Evolutionary conservation across 1,140 invertebrate species (phyloP).

Genomic region (Halictus rubicundus): DNA sequence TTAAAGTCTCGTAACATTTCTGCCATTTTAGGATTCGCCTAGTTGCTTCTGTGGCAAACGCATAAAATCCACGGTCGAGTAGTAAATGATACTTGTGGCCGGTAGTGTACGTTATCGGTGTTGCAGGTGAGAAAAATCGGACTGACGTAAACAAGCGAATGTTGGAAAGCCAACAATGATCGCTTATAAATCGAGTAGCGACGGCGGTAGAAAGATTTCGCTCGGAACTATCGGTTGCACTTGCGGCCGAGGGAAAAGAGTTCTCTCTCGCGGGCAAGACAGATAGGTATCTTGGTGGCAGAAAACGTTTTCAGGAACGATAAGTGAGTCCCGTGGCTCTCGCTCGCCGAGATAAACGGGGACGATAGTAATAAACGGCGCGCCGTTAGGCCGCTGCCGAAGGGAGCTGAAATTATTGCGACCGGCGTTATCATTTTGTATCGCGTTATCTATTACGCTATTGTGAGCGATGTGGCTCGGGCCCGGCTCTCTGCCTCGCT

Average conservation of each 20-base stretch:
- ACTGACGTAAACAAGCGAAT: neutral
- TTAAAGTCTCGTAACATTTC: too few relatives aligned
- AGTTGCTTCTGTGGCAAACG: too few relatives aligned
- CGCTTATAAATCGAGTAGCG: constrained; percentile 23
- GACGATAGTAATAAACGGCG: constrained; percentile 60
- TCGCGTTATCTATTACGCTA: constrained; percentile 58
- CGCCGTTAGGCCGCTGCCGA: constrained; percentile 36
- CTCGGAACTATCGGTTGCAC: constrained; percentile 24
- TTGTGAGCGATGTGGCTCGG: constrained; percentile 29
- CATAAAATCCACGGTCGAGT: too few relatives aligned
- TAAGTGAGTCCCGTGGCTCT: constrained; percentile 23
- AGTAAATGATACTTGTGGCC: neutral
- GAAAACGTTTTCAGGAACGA: constrained; percentile 44
- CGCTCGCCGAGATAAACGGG: constrained; percentile 48
- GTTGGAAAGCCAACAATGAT: constrained; percentile 14
- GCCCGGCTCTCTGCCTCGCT: constrained; percentile 32
- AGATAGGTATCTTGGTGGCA: constrained; percentile 38
- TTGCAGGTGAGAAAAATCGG: neutral
- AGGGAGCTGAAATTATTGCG: constrained; percentile 53
- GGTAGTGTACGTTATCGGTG: constrained; percentile 21
- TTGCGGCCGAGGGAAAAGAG: neutral
- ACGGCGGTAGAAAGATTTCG: constrained; percentile 41
- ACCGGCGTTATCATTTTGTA: constrained; percentile 55
- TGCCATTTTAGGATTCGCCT: too few relatives aligned
- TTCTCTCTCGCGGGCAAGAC: constrained; percentile 13